Evolutionary conservation across 2,113 vertebrate genomes (phyloP).

Genomic region (Leuciscus idus): DNA sequence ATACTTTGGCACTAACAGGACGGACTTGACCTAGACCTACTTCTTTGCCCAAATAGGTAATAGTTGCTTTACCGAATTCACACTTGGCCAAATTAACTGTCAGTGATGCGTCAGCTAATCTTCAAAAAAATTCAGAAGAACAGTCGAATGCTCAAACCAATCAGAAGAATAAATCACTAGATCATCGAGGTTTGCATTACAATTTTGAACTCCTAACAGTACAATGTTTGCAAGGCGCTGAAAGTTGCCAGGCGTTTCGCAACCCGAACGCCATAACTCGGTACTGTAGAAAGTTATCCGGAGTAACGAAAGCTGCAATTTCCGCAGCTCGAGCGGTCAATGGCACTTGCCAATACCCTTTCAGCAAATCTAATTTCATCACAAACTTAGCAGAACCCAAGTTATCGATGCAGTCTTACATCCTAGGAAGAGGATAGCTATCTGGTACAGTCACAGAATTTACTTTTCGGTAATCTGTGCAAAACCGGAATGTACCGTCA

Average conservation of each 20-base stretch:
- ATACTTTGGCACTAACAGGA: conserved; percentile 16
- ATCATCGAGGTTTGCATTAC: not conserved
- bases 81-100: not conserved
- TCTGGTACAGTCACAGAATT: not conserved
- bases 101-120: not conserved
- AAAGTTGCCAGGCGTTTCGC: not conserved
- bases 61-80: not conserved
- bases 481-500: not conserved
- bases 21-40: conserved; percentile 12
- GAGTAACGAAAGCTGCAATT: no score
- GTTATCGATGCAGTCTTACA: not conserved
- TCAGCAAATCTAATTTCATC: no score
- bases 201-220: no score
- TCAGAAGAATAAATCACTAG: not conserved
- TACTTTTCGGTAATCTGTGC: not conserved
- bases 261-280: not conserved
- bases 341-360: no score
- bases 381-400: no score
- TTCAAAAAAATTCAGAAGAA: not conserved
- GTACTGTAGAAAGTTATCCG: not conserved
- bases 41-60: conserved; percentile 8
- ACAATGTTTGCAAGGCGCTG: no score
- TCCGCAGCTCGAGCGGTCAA: no score
- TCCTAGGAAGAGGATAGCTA: not conserved
- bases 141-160: not conserved